Conservation (phyloP, 2,888 invertebrate species). For the Athripsodes cinereus region DNA sequence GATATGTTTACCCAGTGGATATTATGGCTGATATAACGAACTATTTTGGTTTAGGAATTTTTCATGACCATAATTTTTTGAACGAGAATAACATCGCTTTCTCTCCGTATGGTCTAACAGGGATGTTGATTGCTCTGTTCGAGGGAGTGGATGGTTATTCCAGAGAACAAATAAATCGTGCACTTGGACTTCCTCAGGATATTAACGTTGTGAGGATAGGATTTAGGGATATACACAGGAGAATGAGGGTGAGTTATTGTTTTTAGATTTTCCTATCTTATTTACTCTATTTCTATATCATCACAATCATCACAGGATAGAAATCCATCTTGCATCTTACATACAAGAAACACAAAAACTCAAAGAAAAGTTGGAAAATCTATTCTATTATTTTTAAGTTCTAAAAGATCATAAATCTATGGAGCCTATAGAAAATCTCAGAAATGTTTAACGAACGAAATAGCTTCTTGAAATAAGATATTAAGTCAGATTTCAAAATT, state of each 20-base stretch:
- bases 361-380: too few relatives aligned
- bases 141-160: conserved; percentile 73
- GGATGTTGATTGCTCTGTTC: conserved; percentile 70
- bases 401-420: too few relatives aligned
- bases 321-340: too few relatives aligned
- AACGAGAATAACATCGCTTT: conserved; percentile 78
- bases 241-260: conserved; percentile 73
- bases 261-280: too few relatives aligned
- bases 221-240: conserved; percentile 74
- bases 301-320: too few relatives aligned
- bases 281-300: too few relatives aligned
- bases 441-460: too few relatives aligned
- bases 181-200: conserved; percentile 66
- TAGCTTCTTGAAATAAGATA: too few relatives aligned
- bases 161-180: conserved; percentile 63
- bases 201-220: conserved; percentile 69
- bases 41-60: conserved; percentile 61
- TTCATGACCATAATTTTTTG: conserved; percentile 64
- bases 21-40: conserved; percentile 78
- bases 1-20: conserved; percentile 51
- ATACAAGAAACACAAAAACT: too few relatives aligned
- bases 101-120: conserved; percentile 76
- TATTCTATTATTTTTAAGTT: too few relatives aligned
- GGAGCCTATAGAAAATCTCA: too few relatives aligned
- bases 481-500: too few relatives aligned